phyloP scores from a whole-genome alignment of 2,797 vertebrate species.

The Cacajao melanocephalus region DNA sequence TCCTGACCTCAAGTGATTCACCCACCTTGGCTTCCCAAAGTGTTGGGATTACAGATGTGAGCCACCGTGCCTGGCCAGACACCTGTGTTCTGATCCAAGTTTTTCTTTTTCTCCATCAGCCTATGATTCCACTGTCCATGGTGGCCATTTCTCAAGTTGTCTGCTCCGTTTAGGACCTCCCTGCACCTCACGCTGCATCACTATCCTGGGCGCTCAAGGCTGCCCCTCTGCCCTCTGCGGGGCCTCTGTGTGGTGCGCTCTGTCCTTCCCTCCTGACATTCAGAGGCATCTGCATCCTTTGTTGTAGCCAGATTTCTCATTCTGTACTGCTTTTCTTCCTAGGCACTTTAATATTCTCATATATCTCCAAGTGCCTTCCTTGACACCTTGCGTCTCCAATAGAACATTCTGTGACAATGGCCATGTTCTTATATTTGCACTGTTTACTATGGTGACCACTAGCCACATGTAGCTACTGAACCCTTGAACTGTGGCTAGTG shows the following conservation, averaged over 20 bases:
- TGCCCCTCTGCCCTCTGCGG: neutral
- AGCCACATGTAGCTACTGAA: neutral
- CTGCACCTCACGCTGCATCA: neutral
- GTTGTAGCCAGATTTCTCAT: fast-evolving
- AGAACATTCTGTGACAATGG: no score
- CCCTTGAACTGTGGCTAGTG: neutral
- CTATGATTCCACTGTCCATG: neutral
- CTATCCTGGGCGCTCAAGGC: no score
- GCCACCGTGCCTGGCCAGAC: neutral
- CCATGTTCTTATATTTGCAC: fast-evolving
- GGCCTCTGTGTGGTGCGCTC: fast-evolving
- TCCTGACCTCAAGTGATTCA: neutral
- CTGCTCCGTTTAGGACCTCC: no score
- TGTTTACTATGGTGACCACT: neutral
- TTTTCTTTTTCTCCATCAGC: neutral
- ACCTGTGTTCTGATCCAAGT: neutral
- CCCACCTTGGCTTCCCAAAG: neutral
- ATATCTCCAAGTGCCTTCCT: neutral
- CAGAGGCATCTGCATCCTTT: fast-evolving
- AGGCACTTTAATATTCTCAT: neutral
- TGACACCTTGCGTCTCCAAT: fast-evolving
- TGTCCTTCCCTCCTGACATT: no score
- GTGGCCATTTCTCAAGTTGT: neutral
- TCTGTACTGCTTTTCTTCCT: neutral
- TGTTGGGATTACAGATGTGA: neutral